Conservation (phyloP, 2,888 invertebrate species). For the Chelonus formosanus region DNA sequence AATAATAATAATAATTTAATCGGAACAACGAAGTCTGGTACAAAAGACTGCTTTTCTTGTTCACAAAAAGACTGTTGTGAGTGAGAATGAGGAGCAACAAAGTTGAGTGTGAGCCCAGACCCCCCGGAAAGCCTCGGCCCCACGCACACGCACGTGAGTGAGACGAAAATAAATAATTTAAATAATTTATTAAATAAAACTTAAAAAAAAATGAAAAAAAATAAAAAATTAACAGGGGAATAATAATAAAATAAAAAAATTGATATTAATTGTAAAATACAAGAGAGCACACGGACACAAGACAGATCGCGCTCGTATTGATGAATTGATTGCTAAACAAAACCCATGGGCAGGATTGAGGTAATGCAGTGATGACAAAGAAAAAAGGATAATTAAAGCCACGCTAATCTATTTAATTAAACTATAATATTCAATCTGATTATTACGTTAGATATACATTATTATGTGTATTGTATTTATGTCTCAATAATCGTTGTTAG, state of each 20-base stretch:
- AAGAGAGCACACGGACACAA: conserved; percentile 13
- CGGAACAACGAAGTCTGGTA: not conserved
- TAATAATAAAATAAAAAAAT: not conserved
- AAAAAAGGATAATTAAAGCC: conserved; percentile 40
- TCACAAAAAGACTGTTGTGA: conserved; percentile 20
- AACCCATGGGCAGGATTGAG: conserved; percentile 7
- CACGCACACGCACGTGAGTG: conserved; percentile 39
- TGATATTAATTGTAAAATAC: not conserved
- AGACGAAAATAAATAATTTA: conserved; percentile 19
- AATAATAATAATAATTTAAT: conserved; percentile 3
- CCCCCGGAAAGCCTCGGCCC: conserved; percentile 41
- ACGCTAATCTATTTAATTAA: conserved; percentile 53
- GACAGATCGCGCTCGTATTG: conserved; percentile 40
- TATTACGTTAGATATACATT: conserved; percentile 60
- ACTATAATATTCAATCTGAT: conserved; percentile 57
- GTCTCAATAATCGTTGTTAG: conserved; percentile 63
- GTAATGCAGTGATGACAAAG: conserved; percentile 23
- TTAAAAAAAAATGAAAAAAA: not conserved
- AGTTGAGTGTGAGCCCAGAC: conserved; percentile 44
- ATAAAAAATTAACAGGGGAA: not conserved
- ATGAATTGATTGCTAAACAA: conserved; percentile 34
- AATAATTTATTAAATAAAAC: not conserved
- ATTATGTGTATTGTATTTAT: conserved; percentile 61
- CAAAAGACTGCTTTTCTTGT: not conserved
- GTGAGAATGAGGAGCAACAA: not conserved